Evolutionary conservation across 2,113 vertebrate genomes (phyloP).

Genomic region (Syngnathus scovelli): DNA sequence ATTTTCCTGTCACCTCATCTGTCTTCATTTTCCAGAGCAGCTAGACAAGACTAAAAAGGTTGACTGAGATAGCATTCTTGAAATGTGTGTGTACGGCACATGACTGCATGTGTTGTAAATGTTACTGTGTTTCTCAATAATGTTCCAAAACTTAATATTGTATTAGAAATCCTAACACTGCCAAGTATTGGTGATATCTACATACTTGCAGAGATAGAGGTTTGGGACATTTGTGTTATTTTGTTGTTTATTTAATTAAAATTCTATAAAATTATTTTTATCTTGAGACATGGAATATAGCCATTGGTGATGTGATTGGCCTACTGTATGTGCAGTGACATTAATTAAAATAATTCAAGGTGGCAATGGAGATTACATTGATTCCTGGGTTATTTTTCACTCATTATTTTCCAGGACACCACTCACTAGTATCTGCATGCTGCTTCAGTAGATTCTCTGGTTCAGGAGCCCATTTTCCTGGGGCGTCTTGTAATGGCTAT

Average conservation of each 20-base stretch:
- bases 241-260: not conserved
- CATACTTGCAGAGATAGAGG: not conserved
- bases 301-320: not conserved
- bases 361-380: not conserved
- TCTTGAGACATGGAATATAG: no score
- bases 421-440: not conserved
- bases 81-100: constrained; percentile 13
- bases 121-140: not conserved
- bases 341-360: not conserved
- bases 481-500: not conserved
- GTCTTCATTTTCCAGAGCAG: constrained; percentile 46
- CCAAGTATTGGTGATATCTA: no score
- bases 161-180: not conserved
- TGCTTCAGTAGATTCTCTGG: not conserved
- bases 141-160: not conserved
- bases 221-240: not conserved
- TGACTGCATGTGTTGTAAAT: constrained; percentile 1
- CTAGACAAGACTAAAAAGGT: constrained; percentile 45
- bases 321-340: not conserved
- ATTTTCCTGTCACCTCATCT: constrained; percentile 46
- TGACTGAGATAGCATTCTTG: constrained; percentile 9
- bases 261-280: not conserved
- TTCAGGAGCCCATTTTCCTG: constrained; percentile 10
- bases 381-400: not conserved
- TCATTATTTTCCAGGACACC: not conserved